Evolutionary conservation across 2,888 invertebrate species (phyloP), one percentile per base, ranked within the genome.

Genomic region (Zaprionus obscuricornis): DNA sequence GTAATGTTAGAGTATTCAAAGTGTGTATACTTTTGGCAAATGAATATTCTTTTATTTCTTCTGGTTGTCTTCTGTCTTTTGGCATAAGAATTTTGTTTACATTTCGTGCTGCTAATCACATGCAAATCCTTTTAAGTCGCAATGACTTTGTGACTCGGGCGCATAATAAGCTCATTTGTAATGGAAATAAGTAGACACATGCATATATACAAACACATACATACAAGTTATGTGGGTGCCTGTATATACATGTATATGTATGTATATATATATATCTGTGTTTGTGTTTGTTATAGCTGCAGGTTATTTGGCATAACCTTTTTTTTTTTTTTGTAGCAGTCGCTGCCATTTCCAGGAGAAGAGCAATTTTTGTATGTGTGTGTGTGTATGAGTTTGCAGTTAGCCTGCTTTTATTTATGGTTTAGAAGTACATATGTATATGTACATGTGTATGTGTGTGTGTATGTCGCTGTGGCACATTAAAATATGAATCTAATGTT

Each of bases 61-160:
- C n/a, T n/a, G n/a, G 56, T 45, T 43, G 45, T 46, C 46, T 77
- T 67, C 74, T 70, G 71, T 70, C 68, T 85, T 82, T 74, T 60
- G 59, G 71, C 64, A 39, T 54, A 64, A 49, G 66, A 81, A 52
- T 82, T 82, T 79, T 79, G 78, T 85, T 79, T 82, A 79, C 85
- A 82, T 74, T 78, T 74, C 50, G 74, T 60, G 60, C 68, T 74
- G 85, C 81, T 82, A 82, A 82, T 82, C 81, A 82, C 84, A 82
- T 82, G 81, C 81, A 82, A 82, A 82, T 82, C 81, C 86, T 76
- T 82, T 82, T 85, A 82, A 85, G 86, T 79, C 84, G 84, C 76
- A 69, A 79, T 86, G 86, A 84, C 82, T 82, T 82, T 82, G 76
- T 74, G 82, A 84, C 77, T 81, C 66, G 74, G 65, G 76, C 86